Base-by-base conservation (phyloP, 1,140 invertebrate genomes). In the Pemphigus obesinymphae region DNA sequence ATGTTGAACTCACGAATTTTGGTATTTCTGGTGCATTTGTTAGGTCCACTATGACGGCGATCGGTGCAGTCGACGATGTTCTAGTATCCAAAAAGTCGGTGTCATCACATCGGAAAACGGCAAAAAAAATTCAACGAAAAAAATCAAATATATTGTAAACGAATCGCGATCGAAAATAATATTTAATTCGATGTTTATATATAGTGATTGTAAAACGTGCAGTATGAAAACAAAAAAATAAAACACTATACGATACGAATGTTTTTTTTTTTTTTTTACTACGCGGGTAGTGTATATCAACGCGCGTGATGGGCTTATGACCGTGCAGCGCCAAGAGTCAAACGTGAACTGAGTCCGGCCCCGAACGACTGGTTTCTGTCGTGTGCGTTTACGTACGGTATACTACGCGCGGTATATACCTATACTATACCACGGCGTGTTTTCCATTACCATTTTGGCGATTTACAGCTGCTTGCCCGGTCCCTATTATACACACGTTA, bases 391-490 rank as follows among this genome's bases (percentile, higher is more conserved):
- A n/a, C 45, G 40, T 73, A 17, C 13, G 23, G n/a, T n/a, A n/a
- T n/a, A n/a, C n/a, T 10, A n/a, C 48, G 31, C 10, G 31, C 26
- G 29, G 17, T 66, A 31, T 8, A 5, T n/a, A 37, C 20, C 20
- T 10, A 15, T 43, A 11, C 13, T n/a, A 34, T 26, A 76, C 73
- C 15, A 20, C 48, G 15, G 31, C 48, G 48, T 58, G 73, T 76
- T 61, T 78, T 78, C 53, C 53, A 76, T 76, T 58, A 55, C 50
- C 73, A 78, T 78, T 78, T 78, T 61, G 75, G 23, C 75, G 53
- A 78, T 78, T 61, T 78, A 78, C 75, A 78, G 75, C 75, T 78
- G 75, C 75, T 61, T 61, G 75, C 23, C 6, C 13, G 37, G 53
- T 3, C 55, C 75, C 75, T 53, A 78, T 78, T 78, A 58, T 78